Evolutionary conservation across 2,113 vertebrate genomes (phyloP), one percentile per base, ranked within the genome.

Genomic region (Gobius niger): DNA sequence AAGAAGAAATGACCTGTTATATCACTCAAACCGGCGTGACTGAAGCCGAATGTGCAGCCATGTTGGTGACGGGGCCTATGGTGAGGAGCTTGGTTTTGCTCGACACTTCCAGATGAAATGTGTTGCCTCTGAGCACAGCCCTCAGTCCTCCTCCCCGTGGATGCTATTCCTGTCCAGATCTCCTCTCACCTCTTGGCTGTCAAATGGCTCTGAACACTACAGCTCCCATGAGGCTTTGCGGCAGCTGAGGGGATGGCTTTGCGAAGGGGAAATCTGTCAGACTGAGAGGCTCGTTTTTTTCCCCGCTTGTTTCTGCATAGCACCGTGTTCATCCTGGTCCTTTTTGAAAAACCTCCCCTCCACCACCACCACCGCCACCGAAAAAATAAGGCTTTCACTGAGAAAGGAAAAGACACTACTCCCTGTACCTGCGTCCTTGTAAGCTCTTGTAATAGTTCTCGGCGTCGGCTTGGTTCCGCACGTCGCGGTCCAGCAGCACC

Each of bases 381-480:
- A 34, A 53, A 62, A 68, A 71, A 50, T 73, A 80, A 81, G 73
- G 75, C 79, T 74, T 83, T 85, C 73, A 18, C 78, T 77, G 66
- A 18, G 9, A 80, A 77, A 76, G 57, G 10, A 9, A 34, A 15
- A 42, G 9, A 60, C 12, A 9, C 77, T 87, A 96, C 54, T 98
- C 96, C 81, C 95, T 95, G 73, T 91, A 94, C 49, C 95, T 83
- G 0, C 88, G 78, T 0, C 86, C 88, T 24, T 95, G 95, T 82
- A 96, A 83, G 70, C 95, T 95, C 84, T 93, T 94, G 63, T 95
- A 97, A 79, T 94, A 96, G 79, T 89, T 89, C 8, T 96, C 96
- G 0, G 93, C 91, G 15, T 96, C 95, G 0, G 67, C 78, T 61
- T 94, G 90, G 68, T 78, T 77, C 68, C 1, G 54, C 54, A 10